These are phyloP conservation scores for Drosophila gaucha DNA, from an alignment of 2,888 invertebrate species.

Conservation along the genomic window DNA sequence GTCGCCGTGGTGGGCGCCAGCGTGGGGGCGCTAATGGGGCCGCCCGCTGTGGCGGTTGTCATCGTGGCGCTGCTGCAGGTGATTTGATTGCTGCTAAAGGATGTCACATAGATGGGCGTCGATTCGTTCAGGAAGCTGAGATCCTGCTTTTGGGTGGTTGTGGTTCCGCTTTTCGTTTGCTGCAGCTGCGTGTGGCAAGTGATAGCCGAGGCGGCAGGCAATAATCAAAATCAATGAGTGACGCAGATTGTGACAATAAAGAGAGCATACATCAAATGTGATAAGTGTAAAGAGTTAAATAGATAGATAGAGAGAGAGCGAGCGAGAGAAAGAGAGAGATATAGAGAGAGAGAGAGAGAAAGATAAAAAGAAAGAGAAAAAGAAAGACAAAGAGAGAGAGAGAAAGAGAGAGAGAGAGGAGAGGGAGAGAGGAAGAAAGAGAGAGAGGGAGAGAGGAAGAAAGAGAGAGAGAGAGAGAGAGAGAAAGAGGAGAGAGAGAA, in stretches of 20 bases:
- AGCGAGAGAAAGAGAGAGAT: not conserved
- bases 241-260: not conserved
- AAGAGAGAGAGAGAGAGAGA: slow-evolving; percentile 1
- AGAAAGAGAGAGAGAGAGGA: not conserved
- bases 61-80: slow-evolving; percentile 86
- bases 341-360: not conserved
- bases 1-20: slow-evolving; percentile 60
- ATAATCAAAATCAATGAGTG: not conserved
- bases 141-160: slow-evolving; percentile 85
- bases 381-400: not conserved
- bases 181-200: slow-evolving; percentile 66
- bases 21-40: slow-evolving; percentile 78
- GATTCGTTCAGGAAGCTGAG: slow-evolving; percentile 93
- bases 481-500: not conserved
- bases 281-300: not conserved
- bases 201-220: not conserved
- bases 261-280: not conserved
- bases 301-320: not conserved
- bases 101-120: slow-evolving; percentile 93
- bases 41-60: slow-evolving; percentile 84
- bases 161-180: slow-evolving; percentile 85
- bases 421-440: not conserved
- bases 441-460: not conserved
- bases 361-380: not conserved
- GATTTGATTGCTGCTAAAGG: slow-evolving; percentile 87